Evolutionary conservation across 2,797 vertebrate species (phyloP).

Genomic region (Meriones psammophilus): DNA sequence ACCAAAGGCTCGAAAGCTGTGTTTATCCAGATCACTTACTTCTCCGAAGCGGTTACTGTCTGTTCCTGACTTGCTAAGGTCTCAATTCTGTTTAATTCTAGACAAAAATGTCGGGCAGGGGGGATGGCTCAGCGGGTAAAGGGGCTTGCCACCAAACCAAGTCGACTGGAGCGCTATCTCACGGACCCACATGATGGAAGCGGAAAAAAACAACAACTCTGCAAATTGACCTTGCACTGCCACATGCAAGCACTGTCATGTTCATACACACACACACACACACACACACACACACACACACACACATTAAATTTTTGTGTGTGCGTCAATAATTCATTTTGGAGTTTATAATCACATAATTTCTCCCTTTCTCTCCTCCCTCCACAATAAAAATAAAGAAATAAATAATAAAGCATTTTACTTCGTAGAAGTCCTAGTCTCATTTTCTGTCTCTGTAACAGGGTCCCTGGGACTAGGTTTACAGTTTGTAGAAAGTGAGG

Average conservation of each 20-base stretch:
- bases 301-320: no score
- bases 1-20: background rate
- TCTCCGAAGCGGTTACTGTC: background rate
- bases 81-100: background rate
- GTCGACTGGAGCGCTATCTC: background rate
- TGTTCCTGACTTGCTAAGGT: background rate
- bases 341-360: background rate
- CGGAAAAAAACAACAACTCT: background rate
- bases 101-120: background rate
- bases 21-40: background rate
- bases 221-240: no score
- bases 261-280: background rate
- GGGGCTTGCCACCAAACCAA: background rate
- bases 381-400: background rate
- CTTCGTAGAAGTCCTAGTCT: background rate
- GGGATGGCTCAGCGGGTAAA: background rate
- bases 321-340: background rate
- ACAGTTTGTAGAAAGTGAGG: background rate
- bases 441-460: background rate
- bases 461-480: background rate
- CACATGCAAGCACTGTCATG: background rate
- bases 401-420: background rate
- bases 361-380: background rate
- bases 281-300: no score
- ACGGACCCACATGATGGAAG: background rate